phyloP scores from a whole-genome alignment of 2,888 invertebrate species.

The Theretra japonica region DNA sequence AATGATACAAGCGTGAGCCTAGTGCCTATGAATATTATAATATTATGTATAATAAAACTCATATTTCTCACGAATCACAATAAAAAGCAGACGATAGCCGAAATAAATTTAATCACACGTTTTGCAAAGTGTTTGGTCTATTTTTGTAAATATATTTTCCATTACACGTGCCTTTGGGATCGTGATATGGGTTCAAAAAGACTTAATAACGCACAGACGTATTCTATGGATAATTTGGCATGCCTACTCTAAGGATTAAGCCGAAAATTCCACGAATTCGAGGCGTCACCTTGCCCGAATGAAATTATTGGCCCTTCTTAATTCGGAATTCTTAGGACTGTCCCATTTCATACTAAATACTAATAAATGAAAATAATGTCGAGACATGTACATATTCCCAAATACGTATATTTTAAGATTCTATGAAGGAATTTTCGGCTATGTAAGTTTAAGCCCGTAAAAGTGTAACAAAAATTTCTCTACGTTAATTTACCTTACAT shows the following conservation, averaged over 20 bases:
- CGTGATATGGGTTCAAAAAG: slow-evolving; percentile 6
- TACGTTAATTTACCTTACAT: not conserved
- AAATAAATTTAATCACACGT: slow-evolving; percentile 2
- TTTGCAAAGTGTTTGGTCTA: not conserved
- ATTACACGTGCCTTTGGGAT: not conserved
- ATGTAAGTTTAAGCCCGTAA: too few species aligned
- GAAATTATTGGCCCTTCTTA: not conserved
- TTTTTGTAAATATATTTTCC: slow-evolving; percentile 6
- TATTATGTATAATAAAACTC: too few species aligned
- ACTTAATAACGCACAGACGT: not conserved
- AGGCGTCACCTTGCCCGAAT: not conserved
- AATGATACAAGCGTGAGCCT: too few species aligned
- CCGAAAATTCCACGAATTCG: slow-evolving; percentile 5
- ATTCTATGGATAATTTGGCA: not conserved
- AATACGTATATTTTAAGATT: too few species aligned
- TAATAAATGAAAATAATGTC: not conserved
- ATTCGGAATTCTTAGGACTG: not conserved
- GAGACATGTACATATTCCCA: too few species aligned
- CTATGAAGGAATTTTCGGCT: too few species aligned
- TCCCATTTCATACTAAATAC: not conserved
- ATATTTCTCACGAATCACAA: not conserved
- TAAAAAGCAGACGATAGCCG: not conserved
- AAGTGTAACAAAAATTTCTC: not conserved
- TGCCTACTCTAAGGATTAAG: not conserved
- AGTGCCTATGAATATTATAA: too few species aligned